Evolutionary conservation across 2,888 invertebrate species (phyloP).

Genomic region (Agonopterix alstromeriana): DNA sequence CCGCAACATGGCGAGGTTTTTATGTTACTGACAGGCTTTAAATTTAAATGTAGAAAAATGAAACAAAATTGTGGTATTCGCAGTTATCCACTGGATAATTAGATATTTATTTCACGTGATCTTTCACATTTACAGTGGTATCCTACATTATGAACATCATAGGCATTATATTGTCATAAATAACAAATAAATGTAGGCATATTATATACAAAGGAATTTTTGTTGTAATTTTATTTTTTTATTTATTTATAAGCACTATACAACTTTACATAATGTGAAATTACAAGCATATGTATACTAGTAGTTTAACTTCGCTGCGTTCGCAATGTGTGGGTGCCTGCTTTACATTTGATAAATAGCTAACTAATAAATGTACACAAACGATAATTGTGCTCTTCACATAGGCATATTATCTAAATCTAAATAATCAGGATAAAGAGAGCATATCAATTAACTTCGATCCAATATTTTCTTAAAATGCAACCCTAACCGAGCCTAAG

Average conservation of each 20-base stretch:
- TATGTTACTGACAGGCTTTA: too few species aligned
- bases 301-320: slow-evolving; percentile 28
- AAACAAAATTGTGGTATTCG: slow-evolving; percentile 62
- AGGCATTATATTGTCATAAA: slow-evolving; percentile 68
- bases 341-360: slow-evolving; percentile 31
- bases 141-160: slow-evolving; percentile 67
- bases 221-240: slow-evolving; percentile 33
- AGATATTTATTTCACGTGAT: slow-evolving; percentile 61
- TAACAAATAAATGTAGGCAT: slow-evolving; percentile 56
- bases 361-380: slow-evolving; percentile 35
- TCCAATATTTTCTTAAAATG: neutral
- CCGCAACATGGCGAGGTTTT: too few species aligned
- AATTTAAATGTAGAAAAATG: slow-evolving; percentile 31
- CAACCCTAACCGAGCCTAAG: too few species aligned
- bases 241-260: slow-evolving; percentile 68
- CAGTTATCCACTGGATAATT: slow-evolving; percentile 68
- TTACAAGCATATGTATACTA: slow-evolving; percentile 41
- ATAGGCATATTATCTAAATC: slow-evolving; percentile 15
- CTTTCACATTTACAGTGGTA: slow-evolving; percentile 64
- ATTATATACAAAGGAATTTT: slow-evolving; percentile 57
- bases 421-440: slow-evolving; percentile 14
- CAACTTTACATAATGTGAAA: slow-evolving; percentile 59
- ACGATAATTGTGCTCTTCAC: slow-evolving; percentile 34
- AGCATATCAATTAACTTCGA: slow-evolving; percentile 7
- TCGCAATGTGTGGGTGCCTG: slow-evolving; percentile 19